Conservation (phyloP, 2,797 vertebrate species). For the Lepidocolaptes lacrymiger region DNA sequence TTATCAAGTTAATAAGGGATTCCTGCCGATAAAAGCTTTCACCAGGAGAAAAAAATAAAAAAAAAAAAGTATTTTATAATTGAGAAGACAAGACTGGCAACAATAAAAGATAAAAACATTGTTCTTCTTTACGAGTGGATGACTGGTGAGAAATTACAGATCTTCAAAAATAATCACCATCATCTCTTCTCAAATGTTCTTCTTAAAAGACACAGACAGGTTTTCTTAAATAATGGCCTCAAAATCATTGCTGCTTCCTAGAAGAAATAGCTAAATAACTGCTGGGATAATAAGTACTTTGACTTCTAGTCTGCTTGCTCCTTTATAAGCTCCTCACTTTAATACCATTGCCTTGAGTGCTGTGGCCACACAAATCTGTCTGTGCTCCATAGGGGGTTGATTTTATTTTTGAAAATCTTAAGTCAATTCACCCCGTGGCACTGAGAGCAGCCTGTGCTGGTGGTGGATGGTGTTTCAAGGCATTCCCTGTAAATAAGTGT, state of each 20-base stretch:
- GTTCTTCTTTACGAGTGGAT: background rate
- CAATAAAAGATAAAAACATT: background rate
- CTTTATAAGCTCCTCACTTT: background rate
- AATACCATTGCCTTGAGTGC: background rate
- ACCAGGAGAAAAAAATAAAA: background rate
- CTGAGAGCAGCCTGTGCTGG: background rate
- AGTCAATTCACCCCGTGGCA: background rate
- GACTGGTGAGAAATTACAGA: background rate
- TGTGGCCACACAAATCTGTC: background rate
- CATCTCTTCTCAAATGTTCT: background rate
- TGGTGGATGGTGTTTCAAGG: background rate
- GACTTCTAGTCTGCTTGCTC: background rate
- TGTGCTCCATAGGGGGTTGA: background rate
- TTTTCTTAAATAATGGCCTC: constrained; percentile 31
- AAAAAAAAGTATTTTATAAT: background rate
- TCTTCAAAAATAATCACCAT: constrained; percentile 17
- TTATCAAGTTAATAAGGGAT: background rate
- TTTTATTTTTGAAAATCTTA: background rate
- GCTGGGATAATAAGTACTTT: background rate
- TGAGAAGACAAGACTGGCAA: background rate
- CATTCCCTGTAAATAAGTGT: background rate
- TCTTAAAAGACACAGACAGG: background rate
- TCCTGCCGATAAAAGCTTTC: background rate
- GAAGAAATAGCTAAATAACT: constrained; percentile 5
- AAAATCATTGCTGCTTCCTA: constrained; percentile 24